Conservation (phyloP, 2,888 invertebrate genomes). For the Heliconius erato region DNA sequence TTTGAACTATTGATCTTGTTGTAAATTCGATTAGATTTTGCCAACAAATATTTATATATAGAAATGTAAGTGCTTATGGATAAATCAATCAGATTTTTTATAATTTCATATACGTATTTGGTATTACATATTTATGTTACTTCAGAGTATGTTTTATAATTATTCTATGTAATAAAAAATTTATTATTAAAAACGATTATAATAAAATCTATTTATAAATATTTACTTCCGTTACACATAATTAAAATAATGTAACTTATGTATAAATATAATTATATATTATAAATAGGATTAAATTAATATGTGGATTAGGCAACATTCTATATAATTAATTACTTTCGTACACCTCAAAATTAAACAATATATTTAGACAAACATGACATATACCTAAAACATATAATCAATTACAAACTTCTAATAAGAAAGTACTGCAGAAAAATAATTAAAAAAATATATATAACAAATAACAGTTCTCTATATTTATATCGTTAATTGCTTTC, state of each 20-base stretch:
- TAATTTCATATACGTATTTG: background rate
- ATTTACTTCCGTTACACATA: conserved; percentile 13
- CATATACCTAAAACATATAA: too few relatives aligned
- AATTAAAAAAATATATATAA: too few relatives aligned
- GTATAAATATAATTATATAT: too few relatives aligned
- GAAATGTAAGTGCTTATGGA: background rate
- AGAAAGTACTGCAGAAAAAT: too few relatives aligned
- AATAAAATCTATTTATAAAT: background rate
- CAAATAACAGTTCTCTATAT: background rate
- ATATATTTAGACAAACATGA: too few relatives aligned
- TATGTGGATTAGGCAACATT: background rate
- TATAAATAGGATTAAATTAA: too few relatives aligned
- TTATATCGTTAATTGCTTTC: background rate
- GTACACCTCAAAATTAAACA: background rate
- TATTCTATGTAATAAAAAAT: background rate
- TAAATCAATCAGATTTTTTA: background rate
- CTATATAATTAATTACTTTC: background rate
- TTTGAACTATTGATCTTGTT: background rate
- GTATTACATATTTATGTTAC: background rate
- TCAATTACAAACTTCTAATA: too few relatives aligned
- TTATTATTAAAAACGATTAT: conserved; percentile 15
- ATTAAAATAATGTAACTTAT: too few relatives aligned
- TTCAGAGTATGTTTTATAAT: conserved; percentile 16
- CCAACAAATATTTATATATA: background rate
- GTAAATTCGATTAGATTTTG: background rate